Percentiles rank a stretch among this genome's conserved stretches.
These are phyloP conservation scores for Alces alces DNA, from an alignment of 2,113 vertebrate genomes.

Conservation along the genomic window DNA sequence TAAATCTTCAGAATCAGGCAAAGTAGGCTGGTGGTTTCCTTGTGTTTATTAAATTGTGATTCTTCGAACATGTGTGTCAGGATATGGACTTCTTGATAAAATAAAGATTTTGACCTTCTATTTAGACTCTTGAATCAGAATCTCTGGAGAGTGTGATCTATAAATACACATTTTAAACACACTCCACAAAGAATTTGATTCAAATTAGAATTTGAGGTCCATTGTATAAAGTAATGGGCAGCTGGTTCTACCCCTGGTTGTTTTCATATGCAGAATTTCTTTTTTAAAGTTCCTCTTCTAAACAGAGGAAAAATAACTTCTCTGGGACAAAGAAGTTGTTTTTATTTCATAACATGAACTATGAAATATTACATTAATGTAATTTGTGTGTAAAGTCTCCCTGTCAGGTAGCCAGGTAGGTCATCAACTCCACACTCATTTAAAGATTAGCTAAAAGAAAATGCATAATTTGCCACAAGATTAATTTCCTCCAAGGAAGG, in stretches of 20 bases:
- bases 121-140: neutral
- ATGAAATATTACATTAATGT: neutral
- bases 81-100: neutral
- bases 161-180: neutral
- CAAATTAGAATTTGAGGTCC: neutral
- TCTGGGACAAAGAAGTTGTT: neutral
- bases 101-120: neutral
- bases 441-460: constrained; percentile 9
- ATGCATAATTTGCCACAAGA: neutral
- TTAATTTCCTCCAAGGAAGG: neutral
- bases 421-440: neutral
- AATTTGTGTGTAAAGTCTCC: neutral
- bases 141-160: neutral
- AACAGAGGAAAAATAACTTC: constrained; percentile 14
- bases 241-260: neutral
- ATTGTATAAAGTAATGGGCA: neutral
- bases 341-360: constrained; percentile 1
- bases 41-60: neutral
- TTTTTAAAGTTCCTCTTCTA: neutral
- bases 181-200: neutral
- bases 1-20: neutral
- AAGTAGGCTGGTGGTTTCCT: neutral
- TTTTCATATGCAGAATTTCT: neutral
- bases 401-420: neutral
- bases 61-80: neutral